phyloP scores from a whole-genome alignment of 2,797 vertebrate species.

The Myripristis murdjan region DNA sequence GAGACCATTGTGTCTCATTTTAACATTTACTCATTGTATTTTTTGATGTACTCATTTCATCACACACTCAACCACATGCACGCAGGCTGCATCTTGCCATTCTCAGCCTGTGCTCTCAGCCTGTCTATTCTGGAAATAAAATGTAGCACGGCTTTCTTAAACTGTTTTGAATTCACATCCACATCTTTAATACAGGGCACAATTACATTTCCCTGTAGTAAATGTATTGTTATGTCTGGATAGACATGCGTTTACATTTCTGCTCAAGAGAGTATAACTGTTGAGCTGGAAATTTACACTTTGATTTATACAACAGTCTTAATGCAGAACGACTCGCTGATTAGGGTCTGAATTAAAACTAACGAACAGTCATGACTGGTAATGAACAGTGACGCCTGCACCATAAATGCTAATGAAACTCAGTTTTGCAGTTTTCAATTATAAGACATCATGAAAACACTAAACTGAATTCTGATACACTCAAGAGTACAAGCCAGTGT shows the following conservation, averaged over 20 bases:
- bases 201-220: conserved; percentile 53
- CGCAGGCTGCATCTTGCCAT: not conserved
- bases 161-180: not conserved
- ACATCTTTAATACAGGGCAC: conserved; percentile 28
- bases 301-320: conserved; percentile 46
- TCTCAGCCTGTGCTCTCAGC: conserved; percentile 20
- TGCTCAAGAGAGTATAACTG: conserved; percentile 54
- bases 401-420: conserved; percentile 53
- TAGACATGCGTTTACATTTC: conserved; percentile 52
- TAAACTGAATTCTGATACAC: conserved; percentile 18
- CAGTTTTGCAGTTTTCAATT: conserved; percentile 57
- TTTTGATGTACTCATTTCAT: conserved; percentile 31
- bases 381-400: conserved; percentile 62
- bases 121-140: conserved; percentile 28
- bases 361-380: conserved; percentile 57
- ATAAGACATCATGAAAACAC: conserved; percentile 27
- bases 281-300: conserved; percentile 56
- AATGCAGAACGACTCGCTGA: conserved; percentile 66
- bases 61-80: not conserved
- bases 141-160: conserved; percentile 25
- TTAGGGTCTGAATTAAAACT: conserved; percentile 65
- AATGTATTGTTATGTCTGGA: conserved; percentile 45
- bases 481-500: not conserved
- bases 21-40: conserved; percentile 50
- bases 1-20: conserved; percentile 61